phyloP scores from a whole-genome alignment of 1,140 invertebrate species.

The Conus betulinus region DNA sequence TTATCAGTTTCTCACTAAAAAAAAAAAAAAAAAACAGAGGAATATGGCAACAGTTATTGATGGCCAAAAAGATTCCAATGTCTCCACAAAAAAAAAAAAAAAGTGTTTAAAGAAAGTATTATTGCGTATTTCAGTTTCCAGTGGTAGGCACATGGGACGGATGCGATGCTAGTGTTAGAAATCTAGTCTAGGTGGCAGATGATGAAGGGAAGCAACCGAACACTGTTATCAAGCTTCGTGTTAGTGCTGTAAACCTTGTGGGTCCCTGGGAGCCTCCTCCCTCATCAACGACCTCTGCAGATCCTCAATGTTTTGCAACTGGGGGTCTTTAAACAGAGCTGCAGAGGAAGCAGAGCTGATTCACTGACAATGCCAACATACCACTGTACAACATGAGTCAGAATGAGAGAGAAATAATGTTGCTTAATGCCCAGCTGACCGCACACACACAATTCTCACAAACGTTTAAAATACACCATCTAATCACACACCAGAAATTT shows the following conservation, averaged over 20 bases:
- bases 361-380: no score
- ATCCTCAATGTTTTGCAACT: constrained; percentile 22
- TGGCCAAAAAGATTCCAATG: not conserved
- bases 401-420: no score
- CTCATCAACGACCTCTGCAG: constrained; percentile 22
- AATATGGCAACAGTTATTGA: not conserved
- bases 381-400: no score
- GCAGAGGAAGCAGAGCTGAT: not conserved
- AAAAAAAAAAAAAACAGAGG: not conserved
- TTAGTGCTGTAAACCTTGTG: not conserved
- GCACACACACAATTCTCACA: no score
- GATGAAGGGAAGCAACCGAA: not conserved
- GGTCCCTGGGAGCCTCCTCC: not conserved
- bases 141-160: not conserved
- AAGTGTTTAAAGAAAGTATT: not conserved
- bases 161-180: not conserved
- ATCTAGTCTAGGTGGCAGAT: not conserved
- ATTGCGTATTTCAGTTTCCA: not conserved
- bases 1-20: no score
- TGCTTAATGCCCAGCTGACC: no score
- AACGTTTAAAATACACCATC: no score
- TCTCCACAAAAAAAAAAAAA: not conserved
- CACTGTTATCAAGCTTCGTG: not conserved
- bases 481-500: no score
- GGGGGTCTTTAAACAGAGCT: not conserved